These are phyloP conservation scores for Erinaceus europaeus DNA, from an alignment of 2,113 vertebrate genomes.

Conservation along the genomic window DNA sequence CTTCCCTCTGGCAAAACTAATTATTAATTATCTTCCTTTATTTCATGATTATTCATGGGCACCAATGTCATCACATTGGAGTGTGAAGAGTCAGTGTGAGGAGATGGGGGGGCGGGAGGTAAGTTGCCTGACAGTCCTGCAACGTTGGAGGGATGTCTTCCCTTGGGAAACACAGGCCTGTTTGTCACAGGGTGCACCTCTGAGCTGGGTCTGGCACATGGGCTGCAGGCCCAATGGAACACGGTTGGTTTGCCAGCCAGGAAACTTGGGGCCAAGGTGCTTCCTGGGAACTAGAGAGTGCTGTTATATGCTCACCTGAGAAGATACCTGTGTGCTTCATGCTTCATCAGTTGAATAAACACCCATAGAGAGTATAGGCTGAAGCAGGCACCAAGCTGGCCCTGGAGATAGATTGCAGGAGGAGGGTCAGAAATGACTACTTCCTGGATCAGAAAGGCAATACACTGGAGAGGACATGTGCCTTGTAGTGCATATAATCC, in stretches of 20 bases:
- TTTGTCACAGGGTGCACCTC: accelerated
- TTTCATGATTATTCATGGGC: conserved; percentile 75
- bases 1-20: conserved; percentile 80
- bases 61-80: conserved; percentile 59
- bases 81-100: conserved; percentile 55
- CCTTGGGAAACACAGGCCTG: accelerated
- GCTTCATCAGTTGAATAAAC: not conserved
- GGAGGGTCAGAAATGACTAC: not conserved
- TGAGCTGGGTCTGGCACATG: accelerated
- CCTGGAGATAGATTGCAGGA: accelerated
- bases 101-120: conserved; percentile 49
- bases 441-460: no score
- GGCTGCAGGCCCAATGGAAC: not conserved
- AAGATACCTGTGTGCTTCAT: accelerated
- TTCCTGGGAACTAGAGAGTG: not conserved
- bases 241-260: not conserved
- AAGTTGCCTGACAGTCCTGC: not conserved
- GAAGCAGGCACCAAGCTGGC: accelerated
- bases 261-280: not conserved
- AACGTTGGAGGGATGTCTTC: accelerated
- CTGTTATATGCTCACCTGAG: accelerated
- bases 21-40: conserved; percentile 78
- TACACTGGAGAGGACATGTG: no score
- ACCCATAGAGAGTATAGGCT: no score
- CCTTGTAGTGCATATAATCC: no score